phyloP scores from a whole-genome alignment of 2,797 vertebrate species.

The Ctenosaura bakeri region DNA sequence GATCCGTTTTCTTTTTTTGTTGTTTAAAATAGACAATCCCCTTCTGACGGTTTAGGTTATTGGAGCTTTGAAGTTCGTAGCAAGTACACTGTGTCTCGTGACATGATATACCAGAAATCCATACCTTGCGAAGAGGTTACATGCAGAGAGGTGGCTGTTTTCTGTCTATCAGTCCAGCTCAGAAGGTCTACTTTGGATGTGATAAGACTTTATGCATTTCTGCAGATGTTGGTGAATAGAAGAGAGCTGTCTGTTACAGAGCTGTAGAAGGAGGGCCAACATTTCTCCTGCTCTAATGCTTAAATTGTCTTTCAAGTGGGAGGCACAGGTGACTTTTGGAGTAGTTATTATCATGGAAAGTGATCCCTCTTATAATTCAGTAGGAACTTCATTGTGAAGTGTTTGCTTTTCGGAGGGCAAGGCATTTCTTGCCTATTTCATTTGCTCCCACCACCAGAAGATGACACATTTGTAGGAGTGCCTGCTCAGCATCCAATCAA shows the following conservation, averaged over 20 bases:
- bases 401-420: neutral
- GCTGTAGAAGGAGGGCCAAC: too few relatives aligned
- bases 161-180: conserved; percentile 15
- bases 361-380: fast-evolving
- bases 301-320: neutral
- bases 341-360: conserved; percentile 30
- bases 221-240: neutral
- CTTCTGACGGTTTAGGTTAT: neutral
- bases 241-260: neutral
- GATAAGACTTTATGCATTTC: conserved; percentile 1
- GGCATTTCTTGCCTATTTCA: neutral
- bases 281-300: neutral
- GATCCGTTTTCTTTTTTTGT: neutral
- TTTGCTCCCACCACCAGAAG: neutral
- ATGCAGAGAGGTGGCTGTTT: neutral
- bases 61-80: neutral
- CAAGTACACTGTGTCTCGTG: neutral
- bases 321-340: neutral
- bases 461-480: neutral
- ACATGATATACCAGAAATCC: neutral
- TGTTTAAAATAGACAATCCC: neutral
- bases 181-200: neutral
- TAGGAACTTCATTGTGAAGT: neutral
- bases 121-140: neutral
- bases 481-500: neutral